Base-by-base conservation (phyloP, 2,888 invertebrate genomes). In the Rhogogaster chlorosoma region DNA sequence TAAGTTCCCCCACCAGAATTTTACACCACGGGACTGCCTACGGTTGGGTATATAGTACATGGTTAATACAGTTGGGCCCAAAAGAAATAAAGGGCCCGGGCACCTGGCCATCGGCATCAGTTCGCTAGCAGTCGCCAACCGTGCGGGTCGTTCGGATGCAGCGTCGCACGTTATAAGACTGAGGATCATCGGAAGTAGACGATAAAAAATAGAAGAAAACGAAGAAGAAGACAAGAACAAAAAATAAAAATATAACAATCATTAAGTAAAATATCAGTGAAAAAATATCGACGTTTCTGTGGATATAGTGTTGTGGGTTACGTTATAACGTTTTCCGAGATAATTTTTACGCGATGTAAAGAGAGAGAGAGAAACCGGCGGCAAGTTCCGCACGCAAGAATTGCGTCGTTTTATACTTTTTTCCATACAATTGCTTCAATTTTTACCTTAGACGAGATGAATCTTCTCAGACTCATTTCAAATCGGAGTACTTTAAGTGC, bases 1-100 rank as follows among this genome's bases (percentile, higher is more conserved):
- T 92, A 91, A 91, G 90, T 89, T 83, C 83, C 90, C 89, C 90
- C 90, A 90, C 91, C 89, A 90, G 9, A 32, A 73, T 29, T 83
- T 64, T 67, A n/a, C 84, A 61, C 80, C 75, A 45, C 78, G 57
- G 86, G 67, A 85, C 82, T 80, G 53, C 86, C 64, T 85, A 86
- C 89, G 88, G 89, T 87, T 89, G 90, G 89, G 90, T 90, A 90
- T 90, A 90, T 89, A 90, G 89, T 88, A 42, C 86, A 86, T 87
- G 86, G 89, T 89, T 89, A 88, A 87, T 88, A 89, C 88, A 89
- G 87, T 88, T 88, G 87, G 89, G 91, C 88, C 91, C 90, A 89
- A 92, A 92, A 92, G 90, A 91, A 93, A 93, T 93, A 93, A 93
- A 93, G 90, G 91, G 92, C 89, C 91, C 89, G 89, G 90, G 89